These are phyloP conservation scores for Cantharis flavilabris DNA, from an alignment of 2,888 invertebrate genomes.

Conservation along the genomic window DNA sequence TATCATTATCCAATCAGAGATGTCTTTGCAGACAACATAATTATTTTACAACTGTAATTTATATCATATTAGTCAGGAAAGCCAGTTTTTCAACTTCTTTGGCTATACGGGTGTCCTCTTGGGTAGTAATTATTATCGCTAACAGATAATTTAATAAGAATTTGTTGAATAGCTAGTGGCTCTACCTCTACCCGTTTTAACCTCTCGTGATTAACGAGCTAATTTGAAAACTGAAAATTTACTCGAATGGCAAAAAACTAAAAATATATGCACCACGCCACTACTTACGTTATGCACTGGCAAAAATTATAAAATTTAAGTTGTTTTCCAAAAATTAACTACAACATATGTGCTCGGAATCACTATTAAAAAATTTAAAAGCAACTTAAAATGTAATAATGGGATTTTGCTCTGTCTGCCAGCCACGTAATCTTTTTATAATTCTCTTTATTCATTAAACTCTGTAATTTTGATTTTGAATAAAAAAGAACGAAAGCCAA, in stretches of 20 bases:
- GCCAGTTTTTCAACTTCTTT: slow-evolving; percentile 42
- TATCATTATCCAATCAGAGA: slow-evolving; percentile 58
- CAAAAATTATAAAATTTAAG: neutral
- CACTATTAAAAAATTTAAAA: neutral
- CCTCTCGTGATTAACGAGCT: slow-evolving; percentile 24
- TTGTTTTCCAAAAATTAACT: neutral
- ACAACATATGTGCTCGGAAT: neutral
- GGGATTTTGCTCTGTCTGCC: neutral
- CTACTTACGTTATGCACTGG: neutral
- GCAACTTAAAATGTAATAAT: neutral
- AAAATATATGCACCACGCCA: neutral
- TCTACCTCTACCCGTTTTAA: slow-evolving; percentile 17
- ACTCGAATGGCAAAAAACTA: neutral
- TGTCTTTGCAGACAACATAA: slow-evolving; percentile 56
- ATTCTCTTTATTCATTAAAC: neutral
- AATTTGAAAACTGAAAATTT: slow-evolving; percentile 7
- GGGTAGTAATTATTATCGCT: slow-evolving; percentile 45
- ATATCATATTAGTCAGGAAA: slow-evolving; percentile 53
- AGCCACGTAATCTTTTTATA: neutral
- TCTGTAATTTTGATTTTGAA: neutral
- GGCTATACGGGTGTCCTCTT: slow-evolving; percentile 45
- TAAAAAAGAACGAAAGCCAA: neutral
- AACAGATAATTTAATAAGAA: slow-evolving; percentile 50
- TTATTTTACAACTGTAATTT: slow-evolving; percentile 53
- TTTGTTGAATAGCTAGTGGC: slow-evolving; percentile 34